phyloP scores from a whole-genome alignment of 2,888 invertebrate genomes.

The Eupelmus urozonus region DNA sequence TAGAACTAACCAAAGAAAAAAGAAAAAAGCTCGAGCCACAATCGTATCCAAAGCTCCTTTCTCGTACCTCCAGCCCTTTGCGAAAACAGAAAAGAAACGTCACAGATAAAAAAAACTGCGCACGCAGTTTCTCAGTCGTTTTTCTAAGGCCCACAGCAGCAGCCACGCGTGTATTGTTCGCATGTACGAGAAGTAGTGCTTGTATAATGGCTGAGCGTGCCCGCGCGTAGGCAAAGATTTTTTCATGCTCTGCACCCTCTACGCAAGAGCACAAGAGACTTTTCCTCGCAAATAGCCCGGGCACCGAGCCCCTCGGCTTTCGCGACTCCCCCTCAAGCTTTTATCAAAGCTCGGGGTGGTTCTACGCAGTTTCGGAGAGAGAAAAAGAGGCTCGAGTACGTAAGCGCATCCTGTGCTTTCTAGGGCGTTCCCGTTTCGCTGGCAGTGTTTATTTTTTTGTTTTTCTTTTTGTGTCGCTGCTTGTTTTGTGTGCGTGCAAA shows the following conservation, averaged over 20 bases:
- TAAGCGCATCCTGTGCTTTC: background rate
- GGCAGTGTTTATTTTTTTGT: background rate
- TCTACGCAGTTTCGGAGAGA: too few species aligned
- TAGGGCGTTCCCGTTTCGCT: background rate
- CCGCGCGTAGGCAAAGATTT: conserved; percentile 39
- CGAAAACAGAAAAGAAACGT: conserved; percentile 2
- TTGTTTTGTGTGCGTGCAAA: too few species aligned
- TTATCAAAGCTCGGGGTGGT: too few species aligned
- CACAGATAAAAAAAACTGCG: background rate
- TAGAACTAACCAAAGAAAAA: background rate
- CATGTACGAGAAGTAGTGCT: background rate
- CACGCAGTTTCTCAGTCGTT: conserved; percentile 36
- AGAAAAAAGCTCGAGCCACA: background rate
- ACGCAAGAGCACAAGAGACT: background rate
- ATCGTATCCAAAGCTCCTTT: too few species aligned
- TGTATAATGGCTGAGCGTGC: conserved; percentile 35
- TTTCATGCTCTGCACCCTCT: conserved; percentile 8
- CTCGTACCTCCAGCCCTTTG: too few species aligned
- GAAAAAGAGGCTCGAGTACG: background rate
- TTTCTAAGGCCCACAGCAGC: conserved; percentile 9
- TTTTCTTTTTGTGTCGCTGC: background rate
- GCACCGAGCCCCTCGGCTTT: background rate
- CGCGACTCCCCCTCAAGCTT: background rate
- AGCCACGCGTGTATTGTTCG: too few species aligned
- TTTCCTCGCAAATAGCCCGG: conserved; percentile 4